These are phyloP conservation scores for Lycaena phlaeas DNA, from an alignment of 2,888 invertebrate species.

Conservation along the genomic window DNA sequence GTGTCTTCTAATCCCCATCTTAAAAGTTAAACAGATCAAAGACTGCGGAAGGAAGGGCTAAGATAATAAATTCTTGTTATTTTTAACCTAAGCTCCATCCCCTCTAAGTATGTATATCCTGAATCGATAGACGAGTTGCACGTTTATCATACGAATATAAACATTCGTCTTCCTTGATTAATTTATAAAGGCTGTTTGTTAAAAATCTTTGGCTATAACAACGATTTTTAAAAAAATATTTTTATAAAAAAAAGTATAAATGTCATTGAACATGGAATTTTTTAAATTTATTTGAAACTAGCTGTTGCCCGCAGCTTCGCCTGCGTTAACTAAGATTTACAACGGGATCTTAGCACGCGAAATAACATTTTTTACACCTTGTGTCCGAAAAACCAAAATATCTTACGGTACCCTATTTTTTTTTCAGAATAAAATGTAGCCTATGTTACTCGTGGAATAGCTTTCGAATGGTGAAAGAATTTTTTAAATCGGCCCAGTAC, in stretches of 20 bases:
- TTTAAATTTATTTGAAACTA: no score
- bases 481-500: no score
- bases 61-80: slow-evolving; percentile 28
- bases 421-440: no score
- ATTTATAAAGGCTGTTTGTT: neutral
- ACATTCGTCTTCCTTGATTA: neutral
- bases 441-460: no score
- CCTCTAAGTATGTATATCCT: slow-evolving; percentile 25
- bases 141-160: neutral
- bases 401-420: no score
- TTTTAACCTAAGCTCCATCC: slow-evolving; percentile 24
- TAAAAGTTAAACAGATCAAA: slow-evolving; percentile 21
- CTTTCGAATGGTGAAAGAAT: no score
- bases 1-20: neutral
- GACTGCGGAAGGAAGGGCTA: slow-evolving; percentile 25
- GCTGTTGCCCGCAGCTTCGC: no score
- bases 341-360: no score
- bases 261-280: neutral
- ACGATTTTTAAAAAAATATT: no score
- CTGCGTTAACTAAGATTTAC: no score
- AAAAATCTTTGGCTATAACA: neutral
- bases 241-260: neutral
- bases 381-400: no score
- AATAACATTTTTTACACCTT: no score
- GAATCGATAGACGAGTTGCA: slow-evolving; percentile 18